Evolutionary conservation across 1,140 invertebrate species (phyloP), one percentile per base, ranked within the genome.

Genomic region (Papilio aristodemus): DNA sequence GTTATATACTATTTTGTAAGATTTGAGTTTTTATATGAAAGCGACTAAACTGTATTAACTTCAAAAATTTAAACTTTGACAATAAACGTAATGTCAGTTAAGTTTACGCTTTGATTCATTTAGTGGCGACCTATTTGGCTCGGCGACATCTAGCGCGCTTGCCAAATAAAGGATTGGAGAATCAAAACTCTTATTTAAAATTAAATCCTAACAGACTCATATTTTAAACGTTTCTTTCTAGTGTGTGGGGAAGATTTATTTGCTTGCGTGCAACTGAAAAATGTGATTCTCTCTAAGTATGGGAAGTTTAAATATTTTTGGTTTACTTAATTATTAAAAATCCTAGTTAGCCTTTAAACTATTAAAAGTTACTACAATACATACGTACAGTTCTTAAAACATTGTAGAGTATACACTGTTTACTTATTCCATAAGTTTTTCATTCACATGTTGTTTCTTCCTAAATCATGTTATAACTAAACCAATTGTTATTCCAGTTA

Each of bases 71-170:
- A 66, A 66, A 66, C 63, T 66, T 66, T 66, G 63, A 66, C 63
- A 66, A 66, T 66, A 66, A 66, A 66, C 41, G 63, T 66, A 66
- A 66, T 66, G 63, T 41, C 43, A 46, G 63, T 66, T 66, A 66
- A 66, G 63, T 66, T 66, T 25, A 50, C 63, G 63, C 63, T 66
- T 66, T 66, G 63, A 66, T 66, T 66, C 63, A 66, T 66, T 66
- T 66, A 66, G 63, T 50, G 63, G 63, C 63, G 63, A 66, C 63
- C 63, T 66, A 66, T 66, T 66, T 66, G 63, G 63, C 63, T n/a
- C 41, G 63, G 63, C 41, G 19, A 66, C 63, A 50, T 66, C 38
- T 41, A 1, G n/a, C 13, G 25, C 63, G 63, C 63, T 66, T 50
- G 63, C 63, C 63, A 66, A 66, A 66, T 46, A 66, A 66, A 66